Base-by-base conservation (phyloP, 2,888 invertebrate genomes). In the Cyaniris semiargus region DNA sequence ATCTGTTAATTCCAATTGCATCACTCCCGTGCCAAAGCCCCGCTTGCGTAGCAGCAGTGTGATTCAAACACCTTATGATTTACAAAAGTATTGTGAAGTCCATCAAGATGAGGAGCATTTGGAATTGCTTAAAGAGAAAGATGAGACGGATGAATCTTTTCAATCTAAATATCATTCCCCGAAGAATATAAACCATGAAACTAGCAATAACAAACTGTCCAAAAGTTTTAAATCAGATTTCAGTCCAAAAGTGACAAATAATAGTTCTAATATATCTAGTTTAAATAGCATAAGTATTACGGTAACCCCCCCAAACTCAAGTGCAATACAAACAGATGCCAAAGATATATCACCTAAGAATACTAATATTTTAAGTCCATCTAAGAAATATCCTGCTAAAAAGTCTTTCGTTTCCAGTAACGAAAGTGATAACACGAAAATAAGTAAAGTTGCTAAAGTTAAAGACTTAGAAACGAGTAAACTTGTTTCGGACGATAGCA, bases 31-130 rank as follows among this genome's bases (percentile, higher is more conserved):
- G 4, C 92, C 94, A 0, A 94, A 92, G 79, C 92, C 93, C 1
- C 86, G 94, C 76, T 86, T 91, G 77, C 85, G 94, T 79, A 94
- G 94, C 81, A 93, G 94, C 80, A 94, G 94, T 80, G 88, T 94
- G 31, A 94, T 94, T 84, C 94, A 94, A 81, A 94, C 94, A 76
- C 94, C 94, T 3, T 94, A 94, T 80, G 94, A 94, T 83, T 85
- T 94, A 80, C 93, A 94, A 81, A 92, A 92, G 82, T 94, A 94
- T 84, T 92, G 92, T 70, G 92, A 94, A 87, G 86, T 94, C 79
- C 94, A 94, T 83, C 86, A 85, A n/a, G 94, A 94, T 80, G 90
- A 92, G 80, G 92, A 91, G 83, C 92, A 93, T 79, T 89, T 91
- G 86, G 88, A 93, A 75, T 82, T 93, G 18, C 83, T 93, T 71